These are phyloP conservation scores for Bactericera cockerelli DNA, from an alignment of 1,140 invertebrate species.

Conservation along the genomic window DNA sequence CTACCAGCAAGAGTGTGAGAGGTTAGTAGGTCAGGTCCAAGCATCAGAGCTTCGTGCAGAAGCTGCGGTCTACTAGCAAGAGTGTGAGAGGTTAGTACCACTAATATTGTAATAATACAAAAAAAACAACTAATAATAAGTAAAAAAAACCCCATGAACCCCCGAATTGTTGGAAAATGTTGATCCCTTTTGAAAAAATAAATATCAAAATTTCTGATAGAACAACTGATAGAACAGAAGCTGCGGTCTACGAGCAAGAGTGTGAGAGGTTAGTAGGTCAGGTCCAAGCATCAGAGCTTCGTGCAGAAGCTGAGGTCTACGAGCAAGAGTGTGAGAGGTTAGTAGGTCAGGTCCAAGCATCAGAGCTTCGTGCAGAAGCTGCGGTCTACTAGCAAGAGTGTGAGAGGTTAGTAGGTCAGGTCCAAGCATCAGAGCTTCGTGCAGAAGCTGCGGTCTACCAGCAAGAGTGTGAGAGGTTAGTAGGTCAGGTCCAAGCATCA, in stretches of 20 bases:
- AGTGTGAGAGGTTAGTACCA: too few relatives aligned
- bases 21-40: too few relatives aligned
- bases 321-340: constrained; percentile 61
- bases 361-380: constrained; percentile 77
- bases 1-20: too few relatives aligned
- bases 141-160: too few relatives aligned
- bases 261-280: constrained; percentile 49
- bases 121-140: too few relatives aligned
- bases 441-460: constrained; percentile 64
- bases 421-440: constrained; percentile 71
- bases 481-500: constrained; percentile 54
- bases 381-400: constrained; percentile 63
- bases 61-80: too few relatives aligned
- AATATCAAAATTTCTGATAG: too few relatives aligned
- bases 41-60: too few relatives aligned
- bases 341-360: constrained; percentile 46
- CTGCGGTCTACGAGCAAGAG: constrained; percentile 65
- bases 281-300: constrained; percentile 65
- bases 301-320: constrained; percentile 70
- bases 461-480: constrained; percentile 59
- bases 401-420: constrained; percentile 48
- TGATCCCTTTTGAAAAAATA: too few relatives aligned
- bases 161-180: too few relatives aligned
- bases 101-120: too few relatives aligned
- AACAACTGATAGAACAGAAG: too few relatives aligned